phyloP scores from a whole-genome alignment of 92 coral and sea anemone genomes.

The Parazoanthus swiftii region DNA sequence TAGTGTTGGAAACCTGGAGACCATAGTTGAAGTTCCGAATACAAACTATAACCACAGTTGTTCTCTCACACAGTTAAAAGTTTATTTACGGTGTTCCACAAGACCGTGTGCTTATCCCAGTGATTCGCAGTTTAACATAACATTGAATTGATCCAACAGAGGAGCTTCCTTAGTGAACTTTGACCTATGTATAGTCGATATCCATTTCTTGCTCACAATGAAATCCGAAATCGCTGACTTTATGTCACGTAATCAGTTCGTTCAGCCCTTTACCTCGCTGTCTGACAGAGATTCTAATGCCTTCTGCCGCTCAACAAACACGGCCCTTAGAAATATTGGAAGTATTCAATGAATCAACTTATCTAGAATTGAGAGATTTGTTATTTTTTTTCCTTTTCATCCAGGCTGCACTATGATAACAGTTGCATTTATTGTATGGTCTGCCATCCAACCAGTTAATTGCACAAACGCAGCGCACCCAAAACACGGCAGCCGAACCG shows the following conservation, averaged over 20 bases:
- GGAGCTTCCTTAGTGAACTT: constrained; percentile 2
- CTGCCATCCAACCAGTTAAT: no score
- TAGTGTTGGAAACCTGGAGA: background rate
- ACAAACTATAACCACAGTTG: background rate
- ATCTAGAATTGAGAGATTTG: no score
- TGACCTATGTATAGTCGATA: background rate
- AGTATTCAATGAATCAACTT: no score
- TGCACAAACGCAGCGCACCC: no score
- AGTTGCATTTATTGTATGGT: no score
- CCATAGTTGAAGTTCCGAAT: background rate
- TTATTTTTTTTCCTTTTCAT: no score
- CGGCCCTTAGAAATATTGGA: no score
- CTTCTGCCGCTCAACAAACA: no score
- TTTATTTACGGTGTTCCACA: background rate
- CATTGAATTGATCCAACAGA: constrained; percentile 10
- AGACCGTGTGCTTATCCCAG: background rate
- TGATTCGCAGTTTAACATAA: background rate
- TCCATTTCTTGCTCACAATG: background rate
- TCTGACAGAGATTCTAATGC: background rate
- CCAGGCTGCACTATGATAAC: no score
- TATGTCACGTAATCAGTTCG: constrained; percentile 23
- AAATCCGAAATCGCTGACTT: constrained; percentile 25
- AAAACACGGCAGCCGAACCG: no score
- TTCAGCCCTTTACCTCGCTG: constrained; percentile 28
- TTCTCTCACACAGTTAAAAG: background rate